These are phyloP conservation scores for Cryptomyrus ogoouensis DNA, from an alignment of 2,113 vertebrate genomes.

Conservation along the genomic window DNA sequence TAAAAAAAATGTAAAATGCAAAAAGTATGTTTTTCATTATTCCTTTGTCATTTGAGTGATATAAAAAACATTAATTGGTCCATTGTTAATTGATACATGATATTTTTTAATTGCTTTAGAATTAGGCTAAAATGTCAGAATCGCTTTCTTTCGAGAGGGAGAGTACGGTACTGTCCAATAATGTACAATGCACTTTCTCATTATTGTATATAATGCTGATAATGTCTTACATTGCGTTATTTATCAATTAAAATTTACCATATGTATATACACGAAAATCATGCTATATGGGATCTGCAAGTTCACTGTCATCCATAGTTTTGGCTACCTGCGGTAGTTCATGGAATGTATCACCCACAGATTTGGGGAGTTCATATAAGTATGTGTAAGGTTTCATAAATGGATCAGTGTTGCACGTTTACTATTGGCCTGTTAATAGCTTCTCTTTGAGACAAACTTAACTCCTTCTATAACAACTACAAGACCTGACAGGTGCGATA, in stretches of 20 bases:
- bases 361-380: neutral
- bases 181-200: neutral
- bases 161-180: neutral
- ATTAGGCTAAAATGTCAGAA: neutral
- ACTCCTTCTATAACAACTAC: neutral
- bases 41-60: neutral
- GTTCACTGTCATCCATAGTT: neutral
- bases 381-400: neutral
- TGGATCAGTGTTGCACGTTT: neutral
- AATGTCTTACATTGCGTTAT: neutral
- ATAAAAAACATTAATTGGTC: neutral
- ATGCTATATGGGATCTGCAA: neutral
- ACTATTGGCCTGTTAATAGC: neutral
- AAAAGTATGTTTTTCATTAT: neutral
- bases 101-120: neutral
- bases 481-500: neutral
- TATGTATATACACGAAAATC: neutral
- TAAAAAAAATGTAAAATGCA: neutral
- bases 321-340: neutral
- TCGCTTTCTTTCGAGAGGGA: neutral
- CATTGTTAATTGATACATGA: neutral
- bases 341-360: neutral
- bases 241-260: neutral
- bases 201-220: neutral
- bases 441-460: neutral